Evolutionary conservation across 2,113 vertebrate species (phyloP), one percentile per base, ranked within the genome.

Genomic region (Myotis brandtii): DNA sequence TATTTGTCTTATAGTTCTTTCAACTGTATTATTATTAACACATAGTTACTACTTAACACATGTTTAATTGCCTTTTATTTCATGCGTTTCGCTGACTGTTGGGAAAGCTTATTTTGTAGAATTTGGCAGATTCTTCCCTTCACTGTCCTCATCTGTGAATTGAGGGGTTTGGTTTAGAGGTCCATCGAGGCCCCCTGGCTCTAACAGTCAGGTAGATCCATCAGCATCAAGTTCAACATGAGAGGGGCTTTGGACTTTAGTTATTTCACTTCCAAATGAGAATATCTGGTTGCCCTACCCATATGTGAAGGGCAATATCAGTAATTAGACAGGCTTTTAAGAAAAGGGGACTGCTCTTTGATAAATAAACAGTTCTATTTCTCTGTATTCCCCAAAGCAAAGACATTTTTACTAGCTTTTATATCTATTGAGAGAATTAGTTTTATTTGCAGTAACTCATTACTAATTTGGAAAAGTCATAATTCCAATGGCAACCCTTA

Each of bases 61-160:
- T 32, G 10, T 66, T 95, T 59, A 83, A 91, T 20, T 64, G 12
- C 1, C 14, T 95, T 86, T 96, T 46, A 88, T 93, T 91, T 91
- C 77, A n/a, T 82, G 25, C 18, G 1, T 69, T 79, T 89, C 69
- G 69, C n/a, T 95, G 18, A 46, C 6, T 92, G 30, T 67, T 93
- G 56, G n/a, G 30, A 93, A 72, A 48, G 10, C 34, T 50, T 91
- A 20, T 59, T 66, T 75, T 64, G 37, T 66, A 67, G 77, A 77
- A 88, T 92, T 88, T 91, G n/a, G 67, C 18, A 80, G 56, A 70
- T 16, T 43, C 34, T 25, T 86, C 20, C 6, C 23, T 89, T 56
- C 12, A 72, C 20, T 34, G 1, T 76, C n/a, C 56, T 67, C n/a
- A 37, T 50, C 11, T 84, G 34, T 59, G 16, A 92, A 18, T 2